phyloP scores from a whole-genome alignment of 2,888 invertebrate species.

The Anorthoa munda region DNA sequence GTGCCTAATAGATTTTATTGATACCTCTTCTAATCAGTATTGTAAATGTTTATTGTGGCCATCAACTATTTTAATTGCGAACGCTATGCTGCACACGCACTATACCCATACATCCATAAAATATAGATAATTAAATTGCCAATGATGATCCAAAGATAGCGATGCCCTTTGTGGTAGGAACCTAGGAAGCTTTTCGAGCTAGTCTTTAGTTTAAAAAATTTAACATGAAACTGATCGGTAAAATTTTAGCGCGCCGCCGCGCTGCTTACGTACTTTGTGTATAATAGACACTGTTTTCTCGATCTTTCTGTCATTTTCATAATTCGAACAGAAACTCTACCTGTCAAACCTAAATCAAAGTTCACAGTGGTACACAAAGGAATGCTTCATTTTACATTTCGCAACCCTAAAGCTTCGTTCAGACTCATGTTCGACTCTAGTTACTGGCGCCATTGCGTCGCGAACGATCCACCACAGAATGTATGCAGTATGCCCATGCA shows the following conservation, averaged over 20 bases:
- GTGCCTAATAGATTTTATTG: constrained; percentile 10
- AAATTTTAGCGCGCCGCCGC: background rate
- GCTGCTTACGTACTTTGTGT: too few relatives aligned
- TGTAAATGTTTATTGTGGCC: constrained; percentile 13
- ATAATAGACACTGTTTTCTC: too few relatives aligned
- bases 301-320: background rate
- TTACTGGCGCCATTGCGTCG: constrained; percentile 52
- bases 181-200: background rate
- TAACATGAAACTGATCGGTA: background rate
- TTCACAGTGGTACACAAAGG: background rate
- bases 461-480: constrained; percentile 29
- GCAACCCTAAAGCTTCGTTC: constrained; percentile 49
- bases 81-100: background rate
- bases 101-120: background rate
- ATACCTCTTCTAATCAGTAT: background rate
- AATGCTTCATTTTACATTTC: background rate
- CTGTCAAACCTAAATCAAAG: background rate
- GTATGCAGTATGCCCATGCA: constrained; percentile 26
- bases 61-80: constrained; percentile 21
- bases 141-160: background rate
- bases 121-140: background rate
- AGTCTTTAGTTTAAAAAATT: background rate
- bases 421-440: constrained; percentile 38
- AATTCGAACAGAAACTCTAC: background rate
- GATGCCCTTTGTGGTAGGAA: background rate